phyloP scores from a whole-genome alignment of 2,888 invertebrate species.

The Athripsodes cinereus region DNA sequence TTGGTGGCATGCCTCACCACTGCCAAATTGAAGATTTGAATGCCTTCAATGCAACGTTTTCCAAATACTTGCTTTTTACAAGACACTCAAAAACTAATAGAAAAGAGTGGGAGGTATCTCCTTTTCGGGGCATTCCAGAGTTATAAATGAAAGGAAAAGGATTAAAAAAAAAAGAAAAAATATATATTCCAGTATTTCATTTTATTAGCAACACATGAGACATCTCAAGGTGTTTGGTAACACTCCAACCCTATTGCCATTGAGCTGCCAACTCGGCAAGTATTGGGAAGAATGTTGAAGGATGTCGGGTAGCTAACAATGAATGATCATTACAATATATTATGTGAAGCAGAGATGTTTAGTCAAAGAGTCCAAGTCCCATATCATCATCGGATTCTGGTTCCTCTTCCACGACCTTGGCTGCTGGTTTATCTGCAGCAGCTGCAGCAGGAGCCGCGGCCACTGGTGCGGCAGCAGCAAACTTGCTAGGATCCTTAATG shows the following conservation, averaged over 20 bases:
- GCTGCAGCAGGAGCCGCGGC: conserved; percentile 62
- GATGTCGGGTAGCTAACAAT: not conserved
- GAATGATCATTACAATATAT: no score
- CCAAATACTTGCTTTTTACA: no score
- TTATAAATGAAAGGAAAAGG: no score
- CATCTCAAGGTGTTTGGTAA: not conserved
- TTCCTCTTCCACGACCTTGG: conserved; percentile 76
- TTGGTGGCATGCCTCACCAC: no score
- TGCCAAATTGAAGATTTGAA: no score
- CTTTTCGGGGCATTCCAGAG: no score
- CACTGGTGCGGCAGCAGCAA: conserved; percentile 61
- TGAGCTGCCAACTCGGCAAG: conserved; percentile 27
- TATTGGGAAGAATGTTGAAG: conserved; percentile 11
- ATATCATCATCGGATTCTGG: conserved; percentile 88
- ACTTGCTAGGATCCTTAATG: conserved; percentile 95
- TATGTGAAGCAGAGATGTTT: conserved; percentile 35
- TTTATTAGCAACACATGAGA: no score
- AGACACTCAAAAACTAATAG: no score
- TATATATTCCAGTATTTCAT: no score
- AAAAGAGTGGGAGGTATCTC: no score
- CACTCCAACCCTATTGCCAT: conserved; percentile 22
- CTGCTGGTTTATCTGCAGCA: conserved; percentile 55
- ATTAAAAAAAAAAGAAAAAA: no score
- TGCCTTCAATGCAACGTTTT: no score
- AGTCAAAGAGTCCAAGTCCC: conserved; percentile 95